These are phyloP conservation scores for Corapipo altera DNA, from an alignment of 2,113 vertebrate genomes.

Conservation along the genomic window DNA sequence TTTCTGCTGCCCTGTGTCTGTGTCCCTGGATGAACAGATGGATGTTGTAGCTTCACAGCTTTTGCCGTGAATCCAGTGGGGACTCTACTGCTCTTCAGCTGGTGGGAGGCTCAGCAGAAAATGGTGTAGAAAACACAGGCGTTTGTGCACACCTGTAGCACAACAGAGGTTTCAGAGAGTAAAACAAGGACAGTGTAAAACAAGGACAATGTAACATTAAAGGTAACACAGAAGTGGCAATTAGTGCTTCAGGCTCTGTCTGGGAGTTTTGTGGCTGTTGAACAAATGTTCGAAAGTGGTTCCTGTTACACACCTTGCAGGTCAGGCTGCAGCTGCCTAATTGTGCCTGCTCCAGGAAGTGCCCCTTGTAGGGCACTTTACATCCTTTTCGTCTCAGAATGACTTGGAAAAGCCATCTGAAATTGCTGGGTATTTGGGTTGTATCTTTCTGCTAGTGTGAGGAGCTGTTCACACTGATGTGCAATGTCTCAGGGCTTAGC, in stretches of 20 bases:
- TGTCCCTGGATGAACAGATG: neutral
- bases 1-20: neutral
- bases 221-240: neutral
- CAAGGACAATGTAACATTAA: neutral
- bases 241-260: neutral
- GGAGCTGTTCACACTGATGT: neutral
- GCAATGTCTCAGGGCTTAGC: neutral
- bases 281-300: neutral
- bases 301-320: neutral
- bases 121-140: accelerated
- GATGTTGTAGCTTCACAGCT: neutral
- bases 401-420: neutral
- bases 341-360: neutral
- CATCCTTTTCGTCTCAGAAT: neutral
- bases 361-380: neutral
- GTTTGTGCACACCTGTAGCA: accelerated
- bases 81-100: neutral
- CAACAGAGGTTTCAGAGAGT: neutral
- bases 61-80: neutral
- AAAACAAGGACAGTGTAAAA: neutral
- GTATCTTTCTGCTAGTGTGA: neutral
- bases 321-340: neutral
- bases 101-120: neutral
- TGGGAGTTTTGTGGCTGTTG: neutral
- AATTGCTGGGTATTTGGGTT: neutral